Conservation (phyloP, 2,797 vertebrate species). For the Cephalopachus bancanus region DNA sequence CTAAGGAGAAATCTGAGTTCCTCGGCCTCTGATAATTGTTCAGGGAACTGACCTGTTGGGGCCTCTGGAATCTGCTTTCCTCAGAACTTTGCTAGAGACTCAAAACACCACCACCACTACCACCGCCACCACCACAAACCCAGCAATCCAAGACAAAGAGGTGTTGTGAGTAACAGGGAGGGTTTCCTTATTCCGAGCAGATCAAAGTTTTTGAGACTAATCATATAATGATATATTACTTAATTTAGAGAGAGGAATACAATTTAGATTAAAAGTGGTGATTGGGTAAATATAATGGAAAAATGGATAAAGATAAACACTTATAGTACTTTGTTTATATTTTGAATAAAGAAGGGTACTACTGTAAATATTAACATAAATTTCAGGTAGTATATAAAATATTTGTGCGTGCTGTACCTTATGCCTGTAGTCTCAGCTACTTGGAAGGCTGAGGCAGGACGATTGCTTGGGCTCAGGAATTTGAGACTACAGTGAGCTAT, state of each 20-base stretch:
- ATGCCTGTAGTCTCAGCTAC: no score
- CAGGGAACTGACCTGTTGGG: neutral
- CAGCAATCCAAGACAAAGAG: neutral
- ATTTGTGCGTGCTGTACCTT: neutral
- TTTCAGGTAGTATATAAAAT: constrained; percentile 22
- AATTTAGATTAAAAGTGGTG: constrained; percentile 7
- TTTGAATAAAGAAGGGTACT: constrained; percentile 36
- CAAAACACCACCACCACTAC: no score
- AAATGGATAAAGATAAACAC: constrained; percentile 9
- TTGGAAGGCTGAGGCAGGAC: no score
- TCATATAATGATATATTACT: neutral
- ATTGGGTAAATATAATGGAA: neutral
- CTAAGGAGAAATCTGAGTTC: neutral
- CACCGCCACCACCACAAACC: no score
- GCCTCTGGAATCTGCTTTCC: neutral
- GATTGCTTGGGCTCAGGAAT: no score
- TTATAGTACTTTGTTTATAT: neutral
- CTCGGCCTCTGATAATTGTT: neutral
- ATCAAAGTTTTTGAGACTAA: constrained; percentile 19
- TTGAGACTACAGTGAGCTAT: no score
- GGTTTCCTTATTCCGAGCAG: neutral
- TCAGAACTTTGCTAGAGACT: neutral
- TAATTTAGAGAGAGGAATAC: constrained; percentile 49
- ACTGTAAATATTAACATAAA: neutral
- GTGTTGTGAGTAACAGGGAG: neutral